A percentile compares a stretch with the other conserved stretches of the same genome.
phyloP scores from a whole-genome alignment of 2,888 invertebrate species.

The Alentia gelatinosa region DNA sequence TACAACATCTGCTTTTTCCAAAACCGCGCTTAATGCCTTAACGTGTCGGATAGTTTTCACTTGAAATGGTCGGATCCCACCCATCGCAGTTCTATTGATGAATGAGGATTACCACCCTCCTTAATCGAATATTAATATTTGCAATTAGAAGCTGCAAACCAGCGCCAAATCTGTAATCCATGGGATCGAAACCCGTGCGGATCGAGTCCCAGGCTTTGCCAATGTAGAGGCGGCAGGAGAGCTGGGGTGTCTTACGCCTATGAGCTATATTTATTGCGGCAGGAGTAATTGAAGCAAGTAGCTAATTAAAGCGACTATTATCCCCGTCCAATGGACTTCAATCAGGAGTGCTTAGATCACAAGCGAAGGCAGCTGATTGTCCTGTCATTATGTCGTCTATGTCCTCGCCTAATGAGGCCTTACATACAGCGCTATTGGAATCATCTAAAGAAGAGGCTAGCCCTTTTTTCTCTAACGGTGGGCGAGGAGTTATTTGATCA shows the following conservation, averaged over 20 bases:
- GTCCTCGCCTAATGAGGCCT: background rate
- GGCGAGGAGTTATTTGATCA: background rate
- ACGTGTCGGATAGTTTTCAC: too few species aligned
- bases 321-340: slow-evolving; percentile 5
- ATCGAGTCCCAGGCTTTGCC: background rate
- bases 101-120: background rate
- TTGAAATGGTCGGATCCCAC: too few species aligned
- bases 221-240: background rate
- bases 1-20: too few species aligned
- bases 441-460: background rate
- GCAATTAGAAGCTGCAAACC: background rate
- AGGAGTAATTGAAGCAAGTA: background rate
- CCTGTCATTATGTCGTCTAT: background rate
- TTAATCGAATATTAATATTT: background rate
- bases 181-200: background rate
- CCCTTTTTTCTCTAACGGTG: background rate
- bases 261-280: background rate
- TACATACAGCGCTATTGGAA: background rate
- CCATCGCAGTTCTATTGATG: too few species aligned
- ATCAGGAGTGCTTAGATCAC: background rate
- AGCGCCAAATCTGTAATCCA: background rate
- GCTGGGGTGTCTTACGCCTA: background rate
- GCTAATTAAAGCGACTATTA: background rate
- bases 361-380: background rate
- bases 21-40: too few species aligned